phyloP scores from a whole-genome alignment of 1,140 invertebrate genomes.

The Ostrea edulis region DNA sequence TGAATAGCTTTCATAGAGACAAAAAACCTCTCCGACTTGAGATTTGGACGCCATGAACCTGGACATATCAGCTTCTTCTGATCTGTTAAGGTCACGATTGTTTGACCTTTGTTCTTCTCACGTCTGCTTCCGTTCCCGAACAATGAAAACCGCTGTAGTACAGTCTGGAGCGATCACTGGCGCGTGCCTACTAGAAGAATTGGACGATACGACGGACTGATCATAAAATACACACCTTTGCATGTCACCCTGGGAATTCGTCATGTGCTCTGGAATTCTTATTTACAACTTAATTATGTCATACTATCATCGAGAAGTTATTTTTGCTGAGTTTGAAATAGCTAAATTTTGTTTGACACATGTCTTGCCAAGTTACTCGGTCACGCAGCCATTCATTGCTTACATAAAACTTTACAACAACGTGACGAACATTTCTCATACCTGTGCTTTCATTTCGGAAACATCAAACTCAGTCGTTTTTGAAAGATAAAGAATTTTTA shows the following conservation, averaged over 20 bases:
- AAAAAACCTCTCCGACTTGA: background rate
- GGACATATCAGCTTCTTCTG: background rate
- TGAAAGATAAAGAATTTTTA: too few relatives aligned
- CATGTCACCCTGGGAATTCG: background rate
- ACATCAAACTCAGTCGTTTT: too few relatives aligned
- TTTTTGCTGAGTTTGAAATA: slow-evolving; percentile 35
- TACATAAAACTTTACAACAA: background rate
- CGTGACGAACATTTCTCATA: too few relatives aligned
- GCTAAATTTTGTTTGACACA: background rate
- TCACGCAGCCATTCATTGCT: background rate
- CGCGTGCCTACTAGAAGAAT: background rate
- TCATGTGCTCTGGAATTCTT: background rate
- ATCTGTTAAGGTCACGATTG: background rate
- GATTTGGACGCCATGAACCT: slow-evolving; percentile 1
- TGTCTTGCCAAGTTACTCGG: background rate
- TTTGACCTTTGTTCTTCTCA: background rate
- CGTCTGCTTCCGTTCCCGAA: background rate
- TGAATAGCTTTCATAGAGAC: too few relatives aligned
- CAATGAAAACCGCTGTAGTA: background rate
- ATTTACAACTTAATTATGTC: background rate
- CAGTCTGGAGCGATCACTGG: background rate
- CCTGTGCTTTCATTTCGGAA: too few relatives aligned
- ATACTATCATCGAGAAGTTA: background rate
- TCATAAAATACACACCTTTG: slow-evolving; percentile 1
- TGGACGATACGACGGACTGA: background rate